phyloP scores from a whole-genome alignment of 2,888 invertebrate species.

The Beris chalybata region DNA sequence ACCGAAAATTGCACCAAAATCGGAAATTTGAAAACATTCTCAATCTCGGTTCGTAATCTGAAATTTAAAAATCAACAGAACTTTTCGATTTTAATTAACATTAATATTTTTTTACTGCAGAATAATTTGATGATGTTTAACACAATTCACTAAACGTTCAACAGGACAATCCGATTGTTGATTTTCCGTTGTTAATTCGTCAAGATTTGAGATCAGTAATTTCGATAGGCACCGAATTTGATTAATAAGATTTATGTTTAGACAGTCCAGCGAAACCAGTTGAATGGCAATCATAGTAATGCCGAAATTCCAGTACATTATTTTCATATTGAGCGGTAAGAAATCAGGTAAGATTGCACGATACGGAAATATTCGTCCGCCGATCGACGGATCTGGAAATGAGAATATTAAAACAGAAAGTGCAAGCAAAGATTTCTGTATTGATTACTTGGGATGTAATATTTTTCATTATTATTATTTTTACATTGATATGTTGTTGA shows the following conservation, averaged over 20 bases:
- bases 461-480: too few relatives aligned
- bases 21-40: slow-evolving; percentile 43
- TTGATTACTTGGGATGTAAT: too few relatives aligned
- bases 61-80: neutral
- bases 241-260: slow-evolving; percentile 46
- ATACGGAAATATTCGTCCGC: slow-evolving; percentile 46
- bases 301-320: slow-evolving; percentile 44
- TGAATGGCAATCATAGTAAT: slow-evolving; percentile 42
- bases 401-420: neutral
- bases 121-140: slow-evolving; percentile 13
- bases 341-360: slow-evolving; percentile 43
- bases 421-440: too few relatives aligned
- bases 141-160: neutral
- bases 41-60: slow-evolving; percentile 44
- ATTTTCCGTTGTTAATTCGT: slow-evolving; percentile 38
- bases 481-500: too few relatives aligned
- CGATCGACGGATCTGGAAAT: slow-evolving; percentile 20
- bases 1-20: slow-evolving; percentile 46
- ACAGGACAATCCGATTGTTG: neutral
- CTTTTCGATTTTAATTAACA: neutral
- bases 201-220: slow-evolving; percentile 45
- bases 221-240: slow-evolving; percentile 48
- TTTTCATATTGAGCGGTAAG: slow-evolving; percentile 41
- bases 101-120: neutral
- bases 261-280: slow-evolving; percentile 44